phyloP scores from a whole-genome alignment of 2,888 invertebrate species.

The Protophormia terraenovae region DNA sequence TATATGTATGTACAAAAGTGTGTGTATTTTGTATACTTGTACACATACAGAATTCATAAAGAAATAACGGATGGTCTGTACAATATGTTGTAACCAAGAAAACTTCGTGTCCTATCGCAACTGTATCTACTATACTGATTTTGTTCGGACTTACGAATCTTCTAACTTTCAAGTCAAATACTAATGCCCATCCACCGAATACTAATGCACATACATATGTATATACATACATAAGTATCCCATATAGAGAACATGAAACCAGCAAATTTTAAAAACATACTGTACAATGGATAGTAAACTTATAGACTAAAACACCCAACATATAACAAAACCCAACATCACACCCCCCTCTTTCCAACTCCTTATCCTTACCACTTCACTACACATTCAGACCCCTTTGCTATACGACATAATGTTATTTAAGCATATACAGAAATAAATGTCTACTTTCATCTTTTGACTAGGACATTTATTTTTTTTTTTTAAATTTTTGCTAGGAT shows the following conservation, averaged over 20 bases:
- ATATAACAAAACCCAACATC: no score
- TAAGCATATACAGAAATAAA: slow-evolving; percentile 59
- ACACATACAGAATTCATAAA: slow-evolving; percentile 27
- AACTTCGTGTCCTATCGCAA: slow-evolving; percentile 65
- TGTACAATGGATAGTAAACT: slow-evolving; percentile 22
- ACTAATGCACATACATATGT: neutral
- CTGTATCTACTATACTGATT: slow-evolving; percentile 54
- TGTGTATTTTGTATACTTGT: neutral
- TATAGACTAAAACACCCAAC: neutral
- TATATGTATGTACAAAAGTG: neutral
- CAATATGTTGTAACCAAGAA: slow-evolving; percentile 43
- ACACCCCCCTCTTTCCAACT: neutral
- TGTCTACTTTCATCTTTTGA: slow-evolving; percentile 64
- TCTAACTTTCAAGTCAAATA: slow-evolving; percentile 55
- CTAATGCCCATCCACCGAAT: slow-evolving; percentile 58
- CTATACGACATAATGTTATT: slow-evolving; percentile 52
- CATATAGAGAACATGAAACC: slow-evolving; percentile 25
- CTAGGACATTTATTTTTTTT: slow-evolving; percentile 61
- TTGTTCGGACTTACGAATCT: slow-evolving; percentile 64
- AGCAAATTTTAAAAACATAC: slow-evolving; percentile 46
- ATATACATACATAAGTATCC: slow-evolving; percentile 18
- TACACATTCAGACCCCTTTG: slow-evolving; percentile 23
- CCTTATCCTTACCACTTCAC: neutral
- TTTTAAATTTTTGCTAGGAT: slow-evolving; percentile 64
- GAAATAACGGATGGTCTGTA: slow-evolving; percentile 16